phyloP scores from a whole-genome alignment of 1,140 invertebrate genomes.

The Hyposmocoma kahamanoa region DNA sequence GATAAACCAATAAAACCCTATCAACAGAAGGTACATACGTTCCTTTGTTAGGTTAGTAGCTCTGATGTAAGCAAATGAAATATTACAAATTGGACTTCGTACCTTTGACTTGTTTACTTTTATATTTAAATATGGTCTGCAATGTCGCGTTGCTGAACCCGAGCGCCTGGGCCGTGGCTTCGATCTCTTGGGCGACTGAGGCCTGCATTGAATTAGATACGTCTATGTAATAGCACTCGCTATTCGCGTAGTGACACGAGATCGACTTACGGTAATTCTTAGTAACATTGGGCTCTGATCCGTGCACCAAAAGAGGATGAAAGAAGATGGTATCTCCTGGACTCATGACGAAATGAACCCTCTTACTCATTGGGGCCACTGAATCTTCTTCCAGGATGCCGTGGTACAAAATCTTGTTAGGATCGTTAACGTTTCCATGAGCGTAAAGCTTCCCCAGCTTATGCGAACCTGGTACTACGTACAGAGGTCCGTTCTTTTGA shows the following conservation, averaged over 20 bases:
- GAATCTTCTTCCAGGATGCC: conserved; percentile 75
- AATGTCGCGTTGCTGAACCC: no score
- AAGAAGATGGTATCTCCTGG: conserved; percentile 94
- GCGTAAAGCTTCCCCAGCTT: conserved; percentile 72
- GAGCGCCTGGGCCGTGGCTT: conserved; percentile 52
- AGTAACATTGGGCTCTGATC: conserved; percentile 87
- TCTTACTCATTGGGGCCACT: conserved; percentile 17
- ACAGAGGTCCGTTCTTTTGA: conserved; percentile 88
- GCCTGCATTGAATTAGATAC: conserved; percentile 82
- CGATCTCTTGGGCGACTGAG: conserved; percentile 79
- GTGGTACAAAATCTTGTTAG: conserved; percentile 89
- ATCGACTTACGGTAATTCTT: conserved; percentile 57
- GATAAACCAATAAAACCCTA: no score
- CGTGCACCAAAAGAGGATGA: conserved; percentile 91
- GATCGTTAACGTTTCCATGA: conserved; percentile 82
- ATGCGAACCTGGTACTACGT: conserved; percentile 88
- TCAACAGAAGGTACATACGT: no score
- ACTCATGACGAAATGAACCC: conserved; percentile 83
- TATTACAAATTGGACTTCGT: conserved; percentile 22
- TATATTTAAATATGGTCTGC: no score
- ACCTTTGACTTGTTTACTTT: conserved; percentile 28
- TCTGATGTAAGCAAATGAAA: no score
- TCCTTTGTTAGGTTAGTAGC: no score
- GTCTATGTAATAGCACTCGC: conserved; percentile 84
- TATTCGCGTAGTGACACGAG: conserved; percentile 82